phyloP scores from a whole-genome alignment of 2,113 vertebrate species.

The Bos indicus region DNA sequence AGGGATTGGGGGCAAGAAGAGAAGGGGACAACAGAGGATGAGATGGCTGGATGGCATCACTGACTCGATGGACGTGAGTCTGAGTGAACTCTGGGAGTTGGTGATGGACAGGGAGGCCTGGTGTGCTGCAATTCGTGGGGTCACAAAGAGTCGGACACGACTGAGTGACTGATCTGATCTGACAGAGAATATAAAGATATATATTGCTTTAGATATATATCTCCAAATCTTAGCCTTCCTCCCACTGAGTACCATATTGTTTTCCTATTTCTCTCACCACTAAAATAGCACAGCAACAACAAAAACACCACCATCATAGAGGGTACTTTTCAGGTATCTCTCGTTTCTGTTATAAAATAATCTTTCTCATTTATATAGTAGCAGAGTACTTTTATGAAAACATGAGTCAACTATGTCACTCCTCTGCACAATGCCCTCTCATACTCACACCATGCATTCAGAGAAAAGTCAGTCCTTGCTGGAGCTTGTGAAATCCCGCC shows the following conservation, averaged over 20 bases:
- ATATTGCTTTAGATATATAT: neutral
- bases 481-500: neutral
- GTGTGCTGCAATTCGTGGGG: too few species aligned
- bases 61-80: too few species aligned
- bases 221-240: neutral
- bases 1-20: too few species aligned
- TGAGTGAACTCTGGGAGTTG: too few species aligned
- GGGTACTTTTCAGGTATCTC: neutral
- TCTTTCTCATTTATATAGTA: neutral
- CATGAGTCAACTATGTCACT: neutral
- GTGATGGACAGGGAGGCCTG: too few species aligned
- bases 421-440: neutral
- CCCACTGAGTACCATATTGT: neutral
- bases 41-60: too few species aligned
- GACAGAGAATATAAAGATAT: neutral
- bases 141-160: too few species aligned
- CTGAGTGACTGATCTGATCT: too few species aligned
- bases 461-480: neutral
- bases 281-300: neutral
- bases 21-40: too few species aligned
- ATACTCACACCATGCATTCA: too few species aligned
- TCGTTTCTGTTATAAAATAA: neutral
- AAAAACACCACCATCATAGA: neutral
- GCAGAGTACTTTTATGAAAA: neutral
- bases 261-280: neutral